Conservation (phyloP, 2,888 invertebrate species). For the Amphipyra tragopoginis region DNA sequence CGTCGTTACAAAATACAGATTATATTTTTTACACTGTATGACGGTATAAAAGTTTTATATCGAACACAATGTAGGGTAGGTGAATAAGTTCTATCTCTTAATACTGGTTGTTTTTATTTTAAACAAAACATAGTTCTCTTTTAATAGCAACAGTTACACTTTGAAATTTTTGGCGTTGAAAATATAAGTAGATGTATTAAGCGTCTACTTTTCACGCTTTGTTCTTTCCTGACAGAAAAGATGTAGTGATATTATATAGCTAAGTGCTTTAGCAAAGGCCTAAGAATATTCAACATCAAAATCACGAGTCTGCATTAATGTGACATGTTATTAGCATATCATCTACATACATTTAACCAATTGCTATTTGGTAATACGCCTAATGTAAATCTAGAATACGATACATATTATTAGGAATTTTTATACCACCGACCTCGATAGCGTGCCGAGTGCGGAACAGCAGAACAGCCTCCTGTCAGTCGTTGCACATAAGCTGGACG, state of each 20-base stretch:
- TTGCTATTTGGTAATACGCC: neutral
- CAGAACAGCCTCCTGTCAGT: too few species aligned
- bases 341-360: slow-evolving; percentile 28
- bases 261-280: slow-evolving; percentile 13
- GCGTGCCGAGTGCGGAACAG: too few species aligned
- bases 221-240: neutral
- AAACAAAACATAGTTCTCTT: neutral
- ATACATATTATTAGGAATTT: too few species aligned
- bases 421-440: too few species aligned
- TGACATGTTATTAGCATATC: slow-evolving; percentile 33
- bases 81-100: neutral
- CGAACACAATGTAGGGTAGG: neutral
- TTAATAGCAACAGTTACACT: neutral
- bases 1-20: slow-evolving; percentile 43
- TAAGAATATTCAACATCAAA: slow-evolving; percentile 10
- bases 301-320: slow-evolving; percentile 39
- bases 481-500: too few species aligned
- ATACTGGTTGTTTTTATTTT: neutral
- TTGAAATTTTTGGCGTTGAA: neutral
- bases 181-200: neutral
- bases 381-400: slow-evolving; percentile 6
- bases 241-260: neutral
- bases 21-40: slow-evolving; percentile 40
- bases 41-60: slow-evolving; percentile 9
- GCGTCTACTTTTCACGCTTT: neutral